Percentiles rank a stretch among this genome's conserved stretches.
Evolutionary conservation across 2,888 invertebrate species (phyloP).

Genomic region (Pelosia muscerda): DNA sequence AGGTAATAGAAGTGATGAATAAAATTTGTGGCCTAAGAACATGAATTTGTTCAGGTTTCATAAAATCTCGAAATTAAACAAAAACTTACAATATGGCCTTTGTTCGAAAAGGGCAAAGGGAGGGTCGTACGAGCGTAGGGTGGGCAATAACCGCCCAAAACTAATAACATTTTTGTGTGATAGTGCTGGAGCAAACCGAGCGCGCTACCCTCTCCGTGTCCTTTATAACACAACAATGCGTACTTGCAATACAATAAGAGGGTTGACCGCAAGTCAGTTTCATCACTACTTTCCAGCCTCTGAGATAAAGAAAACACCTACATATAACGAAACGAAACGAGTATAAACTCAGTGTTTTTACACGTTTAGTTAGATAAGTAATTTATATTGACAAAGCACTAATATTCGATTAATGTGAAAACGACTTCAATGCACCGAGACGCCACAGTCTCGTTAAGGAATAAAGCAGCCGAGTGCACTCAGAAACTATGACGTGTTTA

Average conservation of each 20-base stretch:
- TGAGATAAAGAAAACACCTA: constrained; percentile 56
- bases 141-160: constrained; percentile 83
- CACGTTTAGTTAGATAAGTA: constrained; percentile 32
- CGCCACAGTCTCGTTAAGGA: constrained; percentile 78
- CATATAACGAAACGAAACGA: constrained; percentile 15
- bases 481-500: constrained; percentile 78
- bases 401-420: constrained; percentile 69
- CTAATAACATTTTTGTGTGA: constrained; percentile 85
- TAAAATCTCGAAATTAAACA: constrained; percentile 58
- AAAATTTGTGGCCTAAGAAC: background rate
- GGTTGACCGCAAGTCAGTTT: constrained; percentile 69
- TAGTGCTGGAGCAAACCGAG: constrained; percentile 76
- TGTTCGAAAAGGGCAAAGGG: constrained; percentile 68
- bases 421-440: constrained; percentile 78
- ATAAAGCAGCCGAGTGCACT: constrained; percentile 78
- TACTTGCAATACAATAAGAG: constrained; percentile 77
- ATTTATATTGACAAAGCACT: constrained; percentile 61
- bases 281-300: constrained; percentile 64
- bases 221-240: constrained; percentile 80
- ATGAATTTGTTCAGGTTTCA: background rate
- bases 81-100: constrained; percentile 72
- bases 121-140: constrained; percentile 72
- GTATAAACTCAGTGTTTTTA: background rate
- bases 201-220: constrained; percentile 72
- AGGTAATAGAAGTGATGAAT: background rate